These are phyloP conservation scores for Ctenomys sociabilis DNA, from an alignment of 2,113 vertebrate species.

Conservation along the genomic window DNA sequence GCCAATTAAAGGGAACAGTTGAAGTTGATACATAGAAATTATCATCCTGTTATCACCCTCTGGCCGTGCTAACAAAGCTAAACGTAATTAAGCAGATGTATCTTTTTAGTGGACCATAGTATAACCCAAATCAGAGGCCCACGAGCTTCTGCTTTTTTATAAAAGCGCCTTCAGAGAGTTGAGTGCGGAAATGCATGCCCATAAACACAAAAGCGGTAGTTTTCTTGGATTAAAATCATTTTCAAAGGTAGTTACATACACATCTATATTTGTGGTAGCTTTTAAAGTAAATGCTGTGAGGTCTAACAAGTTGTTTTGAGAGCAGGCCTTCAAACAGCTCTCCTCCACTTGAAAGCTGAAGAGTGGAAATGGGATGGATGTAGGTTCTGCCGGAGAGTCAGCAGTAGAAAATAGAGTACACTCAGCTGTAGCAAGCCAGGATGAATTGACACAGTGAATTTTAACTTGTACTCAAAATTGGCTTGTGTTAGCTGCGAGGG, in stretches of 20 bases:
- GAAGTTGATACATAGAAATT: conserved; percentile 62
- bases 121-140: conserved; percentile 19
- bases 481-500: conserved; percentile 39
- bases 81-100: conserved; percentile 44
- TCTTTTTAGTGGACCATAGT: conserved; percentile 24
- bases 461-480: conserved; percentile 64
- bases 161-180: conserved; percentile 1
- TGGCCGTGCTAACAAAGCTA: conserved; percentile 57
- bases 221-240: conserved; percentile 65
- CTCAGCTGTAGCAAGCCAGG: conserved; percentile 60
- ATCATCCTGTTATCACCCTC: conserved; percentile 18
- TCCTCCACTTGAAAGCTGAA: conserved; percentile 74
- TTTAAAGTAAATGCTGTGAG: conserved; percentile 60
- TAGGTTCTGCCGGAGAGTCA: conserved; percentile 72
- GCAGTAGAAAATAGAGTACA: conserved; percentile 61
- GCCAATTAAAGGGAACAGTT: conserved; percentile 47
- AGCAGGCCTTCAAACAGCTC: conserved; percentile 63
- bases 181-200: neutral
- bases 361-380: conserved; percentile 68
- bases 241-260: conserved; percentile 49
- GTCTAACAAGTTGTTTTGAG: conserved; percentile 66
- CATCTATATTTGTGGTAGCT: conserved; percentile 19
- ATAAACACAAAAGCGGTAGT: conserved; percentile 42
- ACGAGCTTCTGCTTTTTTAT: neutral
- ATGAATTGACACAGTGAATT: conserved; percentile 60